phyloP scores from a whole-genome alignment of 2,113 vertebrate genomes.

The Pelusios castaneus region DNA sequence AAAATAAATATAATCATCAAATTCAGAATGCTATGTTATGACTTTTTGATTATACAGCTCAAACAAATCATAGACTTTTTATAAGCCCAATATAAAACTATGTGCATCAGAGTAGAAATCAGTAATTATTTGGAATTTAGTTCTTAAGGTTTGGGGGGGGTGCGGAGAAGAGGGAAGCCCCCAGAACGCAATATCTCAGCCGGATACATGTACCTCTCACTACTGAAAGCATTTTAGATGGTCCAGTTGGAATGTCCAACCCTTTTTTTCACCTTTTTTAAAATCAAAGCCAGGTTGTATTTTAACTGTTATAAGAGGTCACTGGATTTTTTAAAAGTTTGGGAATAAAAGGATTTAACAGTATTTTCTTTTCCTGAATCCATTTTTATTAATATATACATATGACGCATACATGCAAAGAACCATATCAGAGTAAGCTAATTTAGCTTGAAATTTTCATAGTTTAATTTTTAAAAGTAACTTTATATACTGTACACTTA shows the following conservation, averaged over 20 bases:
- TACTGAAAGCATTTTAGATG: background rate
- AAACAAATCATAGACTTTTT: background rate
- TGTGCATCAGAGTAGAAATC: background rate
- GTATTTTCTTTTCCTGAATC: background rate
- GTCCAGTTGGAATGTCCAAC: background rate
- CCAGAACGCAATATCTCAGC: background rate
- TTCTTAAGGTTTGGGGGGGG: background rate
- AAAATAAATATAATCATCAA: background rate
- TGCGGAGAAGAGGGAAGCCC: background rate
- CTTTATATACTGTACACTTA: background rate
- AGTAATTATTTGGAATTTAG: background rate
- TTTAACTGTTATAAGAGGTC: background rate
- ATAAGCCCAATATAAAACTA: background rate
- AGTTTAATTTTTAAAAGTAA: background rate
- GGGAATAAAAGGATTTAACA: background rate
- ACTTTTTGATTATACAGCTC: background rate
- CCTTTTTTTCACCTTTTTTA: background rate
- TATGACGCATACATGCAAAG: background rate
- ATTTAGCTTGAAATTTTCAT: background rate
- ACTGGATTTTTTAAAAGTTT: background rate
- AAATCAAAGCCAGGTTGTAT: background rate
- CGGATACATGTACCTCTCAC: background rate
- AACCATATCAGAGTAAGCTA: background rate
- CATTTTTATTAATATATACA: conserved; percentile 1
- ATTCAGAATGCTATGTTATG: background rate